Evolutionary conservation across 2,888 invertebrate species (phyloP).

Genomic region (Callinectes sapidus): DNA sequence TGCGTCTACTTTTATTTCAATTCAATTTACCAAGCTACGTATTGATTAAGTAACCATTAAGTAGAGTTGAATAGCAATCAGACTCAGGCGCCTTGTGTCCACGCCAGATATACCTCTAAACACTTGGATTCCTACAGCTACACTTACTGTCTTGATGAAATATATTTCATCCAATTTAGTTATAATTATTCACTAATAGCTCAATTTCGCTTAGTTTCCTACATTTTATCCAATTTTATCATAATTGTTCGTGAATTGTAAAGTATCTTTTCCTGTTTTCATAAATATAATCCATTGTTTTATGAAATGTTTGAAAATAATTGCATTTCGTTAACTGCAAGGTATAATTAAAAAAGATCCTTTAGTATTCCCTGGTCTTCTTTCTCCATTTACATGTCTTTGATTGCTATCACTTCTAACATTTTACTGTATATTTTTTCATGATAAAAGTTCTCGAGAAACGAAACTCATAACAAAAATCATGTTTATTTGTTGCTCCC

Average conservation of each 20-base stretch:
- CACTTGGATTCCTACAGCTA: background rate
- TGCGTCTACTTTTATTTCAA: background rate
- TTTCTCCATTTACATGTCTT: background rate
- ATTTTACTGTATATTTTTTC: background rate
- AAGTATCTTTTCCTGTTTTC: background rate
- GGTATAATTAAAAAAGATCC: background rate
- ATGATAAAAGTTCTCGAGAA: background rate
- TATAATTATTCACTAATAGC: too few species aligned
- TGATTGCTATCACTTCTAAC: background rate
- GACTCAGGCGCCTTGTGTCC: background rate
- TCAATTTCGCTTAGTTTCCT: background rate
- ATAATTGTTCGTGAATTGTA: background rate
- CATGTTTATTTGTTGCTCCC: background rate
- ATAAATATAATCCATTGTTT: too few species aligned
- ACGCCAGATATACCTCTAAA: background rate
- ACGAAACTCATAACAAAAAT: background rate
- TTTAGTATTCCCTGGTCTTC: background rate
- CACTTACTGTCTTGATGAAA: too few species aligned
- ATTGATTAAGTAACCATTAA: background rate
- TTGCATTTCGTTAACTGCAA: background rate
- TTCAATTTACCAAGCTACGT: background rate
- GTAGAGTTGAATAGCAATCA: background rate
- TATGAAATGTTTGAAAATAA: too few species aligned
- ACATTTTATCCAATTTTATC: background rate
- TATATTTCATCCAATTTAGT: too few species aligned